Base-by-base conservation (phyloP, 2,888 invertebrate species). In the Tromatobia lineatoria region DNA sequence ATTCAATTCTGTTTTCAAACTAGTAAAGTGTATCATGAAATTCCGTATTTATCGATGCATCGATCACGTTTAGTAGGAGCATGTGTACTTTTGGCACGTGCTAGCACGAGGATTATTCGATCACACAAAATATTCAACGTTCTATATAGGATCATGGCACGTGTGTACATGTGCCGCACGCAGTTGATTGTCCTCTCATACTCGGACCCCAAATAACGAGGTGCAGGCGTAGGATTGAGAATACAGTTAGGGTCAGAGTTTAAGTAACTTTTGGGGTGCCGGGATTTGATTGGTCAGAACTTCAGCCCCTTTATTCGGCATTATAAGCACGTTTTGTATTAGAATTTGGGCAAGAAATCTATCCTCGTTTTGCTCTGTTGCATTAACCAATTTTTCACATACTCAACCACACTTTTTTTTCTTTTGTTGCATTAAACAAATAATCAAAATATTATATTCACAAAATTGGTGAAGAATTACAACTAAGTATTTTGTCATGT, bases 141-240 rank as follows among this genome's bases (percentile, higher is more conserved):
- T 66, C 57, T 54, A 11, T 54, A 57, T n/a, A 54, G 45, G 29
- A 73, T 73, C 47, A 3, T 10, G 79, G 64, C 70, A 70, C 52
- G 71, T 45, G 66, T 66, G 42, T 34, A 25, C 71, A 64, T 34
- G 54, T 69, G 78, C 66, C 67, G 38, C 64, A 42, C 59, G 77
- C 67, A 54, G 47, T 57, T 57, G 77, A 78, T 74, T 61, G 67
- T 73, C 57, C 81, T 52, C 71, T 47, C 61, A 13, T 54, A 25
- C 69, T 18, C 61, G 57, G 73, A 73, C 73, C 73, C 82, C 42
- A 74, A 78, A 82, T 82, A 82, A 82, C 74, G 74, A 82, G 78
- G 54, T n/a, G 54, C 67, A 45, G 29, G 52, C 64, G 42, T 42
- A 52, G 13, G 47, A 47, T 71, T 25, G 45, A 34, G 29, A 64